Evolutionary conservation across 1,140 invertebrate species (phyloP), one percentile per base, ranked within the genome.

Genomic region (Nephotettix cincticeps): DNA sequence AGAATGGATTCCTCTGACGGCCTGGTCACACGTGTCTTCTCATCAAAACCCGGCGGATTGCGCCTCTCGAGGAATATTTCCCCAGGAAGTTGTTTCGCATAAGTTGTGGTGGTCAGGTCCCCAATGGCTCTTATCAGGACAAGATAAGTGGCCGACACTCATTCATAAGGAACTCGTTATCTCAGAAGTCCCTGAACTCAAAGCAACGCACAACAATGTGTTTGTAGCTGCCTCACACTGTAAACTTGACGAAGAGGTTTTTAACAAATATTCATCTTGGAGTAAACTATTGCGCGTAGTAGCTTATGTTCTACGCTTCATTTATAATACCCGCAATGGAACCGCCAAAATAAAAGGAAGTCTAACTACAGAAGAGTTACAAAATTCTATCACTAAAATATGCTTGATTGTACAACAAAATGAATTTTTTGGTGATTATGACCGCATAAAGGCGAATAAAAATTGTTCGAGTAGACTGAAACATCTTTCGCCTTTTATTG

Each of bases 41-140:
- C 13, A 11, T 0, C 45, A 75, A 2, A 79, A 80, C 66, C 79
- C 76, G 0, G 77, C 77, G 11, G 78, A 79, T 64, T 47, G 74
- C 11, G 70, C 76, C 14, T 77, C 78, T 17, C 47, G 76, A 4
- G 78, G 77, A 6, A 21, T 74, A 4, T 29, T 47, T 23, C 73
- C 75, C 14, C 23, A 30, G 4, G 19, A 32, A 2, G 1, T 30
- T 3, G 61, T 64, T 2, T 54, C 36, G 23, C 23, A 63, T n/a
- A n/a, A 32, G n/a, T 36, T 74, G 27, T 75, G 74, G 74, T 71
- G 70, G 63, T 47, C 51, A 1, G 75, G 71, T 0, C 74, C 74
- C 1, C 9, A 11, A 27, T 63, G 27, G 58, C 6, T 40, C 1
- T 9, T 19, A 13, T 27, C 14, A 1, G 30, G 40, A 13, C 17